These are phyloP conservation scores for Galeruca laticollis DNA, from an alignment of 2,888 invertebrate species.

Conservation along the genomic window DNA sequence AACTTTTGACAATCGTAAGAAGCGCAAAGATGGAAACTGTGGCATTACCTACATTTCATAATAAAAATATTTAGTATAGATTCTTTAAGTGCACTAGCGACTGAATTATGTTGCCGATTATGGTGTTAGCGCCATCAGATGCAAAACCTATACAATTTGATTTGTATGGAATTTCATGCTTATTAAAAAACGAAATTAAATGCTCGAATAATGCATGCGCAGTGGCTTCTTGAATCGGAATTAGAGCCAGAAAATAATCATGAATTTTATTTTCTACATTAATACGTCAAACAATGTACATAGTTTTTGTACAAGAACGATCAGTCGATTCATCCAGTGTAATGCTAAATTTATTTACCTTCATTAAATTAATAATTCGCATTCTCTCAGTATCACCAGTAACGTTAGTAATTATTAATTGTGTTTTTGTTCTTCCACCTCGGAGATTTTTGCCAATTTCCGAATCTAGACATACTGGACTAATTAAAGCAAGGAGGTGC, in stretches of 20 bases:
- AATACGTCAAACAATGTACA: too few relatives aligned
- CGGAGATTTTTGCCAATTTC: constrained; percentile 3
- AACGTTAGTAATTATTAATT: constrained; percentile 21
- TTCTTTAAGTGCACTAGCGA: too few relatives aligned
- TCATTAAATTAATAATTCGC: neutral
- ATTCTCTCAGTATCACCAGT: constrained; percentile 8
- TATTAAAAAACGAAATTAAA: constrained; percentile 6
- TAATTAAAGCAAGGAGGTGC: constrained; percentile 1
- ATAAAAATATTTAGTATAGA: too few relatives aligned
- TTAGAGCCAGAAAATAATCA: constrained; percentile 15
- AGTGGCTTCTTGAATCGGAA: constrained; percentile 10
- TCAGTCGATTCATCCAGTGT: too few relatives aligned
- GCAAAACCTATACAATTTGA: constrained; percentile 34
- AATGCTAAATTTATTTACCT: too few relatives aligned
- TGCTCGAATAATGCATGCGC: neutral
- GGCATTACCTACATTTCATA: too few relatives aligned
- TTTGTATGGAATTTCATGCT: constrained; percentile 17
- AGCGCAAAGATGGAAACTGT: too few relatives aligned
- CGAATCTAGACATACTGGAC: constrained; percentile 8
- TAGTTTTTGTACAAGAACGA: too few relatives aligned
- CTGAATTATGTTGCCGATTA: too few relatives aligned
- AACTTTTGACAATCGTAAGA: too few relatives aligned
- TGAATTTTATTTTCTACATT: too few relatives aligned
- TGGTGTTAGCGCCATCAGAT: too few relatives aligned
- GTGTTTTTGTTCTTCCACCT: constrained; percentile 16